A percentile compares a stretch with the other conserved stretches of the same genome.
These are phyloP conservation scores for Drosophila crucigera DNA, from an alignment of 2,888 invertebrate species.

Conservation along the genomic window DNA sequence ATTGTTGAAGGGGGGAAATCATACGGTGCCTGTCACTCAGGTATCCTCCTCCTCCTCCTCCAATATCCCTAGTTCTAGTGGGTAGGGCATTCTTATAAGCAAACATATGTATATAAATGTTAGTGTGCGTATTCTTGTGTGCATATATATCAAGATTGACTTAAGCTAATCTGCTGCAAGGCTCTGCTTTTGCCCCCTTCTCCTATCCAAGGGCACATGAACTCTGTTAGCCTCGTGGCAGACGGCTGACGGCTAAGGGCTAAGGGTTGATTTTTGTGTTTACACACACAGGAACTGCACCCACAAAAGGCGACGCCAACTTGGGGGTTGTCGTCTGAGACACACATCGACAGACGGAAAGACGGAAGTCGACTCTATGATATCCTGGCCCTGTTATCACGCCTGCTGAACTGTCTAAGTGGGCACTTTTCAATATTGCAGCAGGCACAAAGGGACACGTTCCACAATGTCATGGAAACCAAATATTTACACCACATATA, in stretches of 20 bases:
- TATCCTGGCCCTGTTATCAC: slow-evolving; percentile 65
- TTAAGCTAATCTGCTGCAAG: slow-evolving; percentile 58
- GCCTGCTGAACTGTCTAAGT: slow-evolving; percentile 50
- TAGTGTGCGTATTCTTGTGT: background rate
- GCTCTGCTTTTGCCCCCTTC: slow-evolving; percentile 25
- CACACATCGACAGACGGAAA: slow-evolving; percentile 1
- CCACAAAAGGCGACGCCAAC: slow-evolving; percentile 52
- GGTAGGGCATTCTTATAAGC: slow-evolving; percentile 29
- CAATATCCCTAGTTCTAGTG: background rate
- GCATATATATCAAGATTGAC: slow-evolving; percentile 59
- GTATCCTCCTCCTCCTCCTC: slow-evolving; percentile 2
- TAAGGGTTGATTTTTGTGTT: slow-evolving; percentile 69
- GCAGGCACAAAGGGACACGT: background rate
- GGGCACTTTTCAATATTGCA: slow-evolving; percentile 45
- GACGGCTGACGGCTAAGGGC: slow-evolving; percentile 49
- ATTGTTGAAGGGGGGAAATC: slow-evolving; percentile 23
- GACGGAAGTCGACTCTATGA: slow-evolving; percentile 54
- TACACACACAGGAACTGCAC: slow-evolving; percentile 62
- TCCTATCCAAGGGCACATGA: slow-evolving; percentile 64
- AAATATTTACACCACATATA: slow-evolving; percentile 63
- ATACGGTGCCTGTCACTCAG: slow-evolving; percentile 32
- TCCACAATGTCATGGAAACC: slow-evolving; percentile 54
- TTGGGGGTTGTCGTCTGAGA: slow-evolving; percentile 53
- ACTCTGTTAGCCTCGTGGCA: slow-evolving; percentile 50
- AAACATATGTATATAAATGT: slow-evolving; percentile 7